A percentile compares a stretch with the other conserved stretches of the same genome.
Evolutionary conservation across 2,888 invertebrate species (phyloP).

Genomic region (Tetheella fluctuosa): DNA sequence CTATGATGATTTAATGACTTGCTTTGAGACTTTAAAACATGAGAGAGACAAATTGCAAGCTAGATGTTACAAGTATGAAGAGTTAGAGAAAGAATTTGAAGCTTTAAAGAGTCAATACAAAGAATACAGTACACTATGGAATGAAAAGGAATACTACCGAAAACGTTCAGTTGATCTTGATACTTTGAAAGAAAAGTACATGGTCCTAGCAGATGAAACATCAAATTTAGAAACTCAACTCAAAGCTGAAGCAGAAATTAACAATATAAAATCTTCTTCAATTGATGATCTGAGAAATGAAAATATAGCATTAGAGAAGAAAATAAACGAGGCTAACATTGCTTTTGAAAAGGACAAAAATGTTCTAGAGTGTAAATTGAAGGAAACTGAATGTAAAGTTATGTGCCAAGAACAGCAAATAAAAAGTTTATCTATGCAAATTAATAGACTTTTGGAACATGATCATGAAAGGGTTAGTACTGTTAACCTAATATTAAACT

Average conservation of each 20-base stretch:
- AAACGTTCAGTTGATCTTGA: conserved; percentile 71
- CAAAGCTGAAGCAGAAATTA: conserved; percentile 73
- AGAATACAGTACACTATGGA: conserved; percentile 70
- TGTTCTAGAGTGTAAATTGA: conserved; percentile 72
- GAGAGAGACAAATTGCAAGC: conserved; percentile 61
- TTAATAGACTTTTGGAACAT: conserved; percentile 75
- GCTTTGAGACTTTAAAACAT: conserved; percentile 68
- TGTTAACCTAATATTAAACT: conserved; percentile 14
- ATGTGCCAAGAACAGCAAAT: conserved; percentile 85
- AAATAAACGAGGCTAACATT: conserved; percentile 59
- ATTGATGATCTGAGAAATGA: conserved; percentile 63
- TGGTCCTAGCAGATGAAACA: conserved; percentile 71
- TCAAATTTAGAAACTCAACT: conserved; percentile 65
- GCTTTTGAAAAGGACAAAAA: conserved; percentile 78
- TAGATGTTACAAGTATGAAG: conserved; percentile 60
- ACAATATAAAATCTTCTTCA: conserved; percentile 57
- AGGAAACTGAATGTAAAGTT: conserved; percentile 80
- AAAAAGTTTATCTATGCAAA: conserved; percentile 78
- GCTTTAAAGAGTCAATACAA: conserved; percentile 56
- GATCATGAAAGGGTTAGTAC: conserved; percentile 55
- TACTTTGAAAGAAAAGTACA: conserved; percentile 67
- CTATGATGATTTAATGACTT: conserved; percentile 67
- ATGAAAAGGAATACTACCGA: conserved; percentile 72
- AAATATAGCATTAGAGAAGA: conserved; percentile 64
- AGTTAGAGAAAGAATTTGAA: conserved; percentile 65